Evolutionary conservation across 2,113 vertebrate genomes (phyloP), one percentile per base, ranked within the genome.

Genomic region (Eleginops maclovinus): DNA sequence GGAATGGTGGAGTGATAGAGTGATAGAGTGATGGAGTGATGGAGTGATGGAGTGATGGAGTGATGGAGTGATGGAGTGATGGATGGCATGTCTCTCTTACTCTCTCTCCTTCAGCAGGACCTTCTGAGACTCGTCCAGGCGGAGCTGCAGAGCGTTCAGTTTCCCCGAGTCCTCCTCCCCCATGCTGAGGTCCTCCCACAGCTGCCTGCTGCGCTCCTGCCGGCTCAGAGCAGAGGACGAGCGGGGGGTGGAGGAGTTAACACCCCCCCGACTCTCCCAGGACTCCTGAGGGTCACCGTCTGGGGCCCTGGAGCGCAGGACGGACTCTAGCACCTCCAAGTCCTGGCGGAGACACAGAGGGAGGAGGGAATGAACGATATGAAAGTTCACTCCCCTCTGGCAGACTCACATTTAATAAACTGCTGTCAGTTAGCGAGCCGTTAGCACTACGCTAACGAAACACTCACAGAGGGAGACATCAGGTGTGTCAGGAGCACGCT

Each of bases 81-180:
- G 12, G 9, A 8, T 15, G 36, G 19, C 14, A 5, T 14, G 59
- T 61, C 19, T 19, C 21, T n/a, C 90, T 88, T 86, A 94, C 92
- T 94, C 92, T 89, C 92, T 86, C 62, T 92, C 90, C 51, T 91
- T 93, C 77, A 89, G 80, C 70, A 93, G 85, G 90, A 98, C 97
- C 89, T 99, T 99, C 87, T 99, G 98, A 61, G 97, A 97, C 68
- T 99, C 97, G 0, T 99, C 97, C 69, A 99, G 94, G 54, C 98
- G 94, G n/a, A 99, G 96, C 85, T 97, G 96, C 28, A 99, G 94
- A 24, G 96, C 98, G 0, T 95, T 98, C 80, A 98, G 83, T 93
- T 96, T 98, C 84, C 97, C 94, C 62, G 94, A 84, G 14, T 98
- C 97, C 28, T 98, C 98, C 72, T 99, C 97, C 0, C 89, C 15